phyloP scores from a whole-genome alignment of 2,797 vertebrate genomes.

The Chelon auratus region DNA sequence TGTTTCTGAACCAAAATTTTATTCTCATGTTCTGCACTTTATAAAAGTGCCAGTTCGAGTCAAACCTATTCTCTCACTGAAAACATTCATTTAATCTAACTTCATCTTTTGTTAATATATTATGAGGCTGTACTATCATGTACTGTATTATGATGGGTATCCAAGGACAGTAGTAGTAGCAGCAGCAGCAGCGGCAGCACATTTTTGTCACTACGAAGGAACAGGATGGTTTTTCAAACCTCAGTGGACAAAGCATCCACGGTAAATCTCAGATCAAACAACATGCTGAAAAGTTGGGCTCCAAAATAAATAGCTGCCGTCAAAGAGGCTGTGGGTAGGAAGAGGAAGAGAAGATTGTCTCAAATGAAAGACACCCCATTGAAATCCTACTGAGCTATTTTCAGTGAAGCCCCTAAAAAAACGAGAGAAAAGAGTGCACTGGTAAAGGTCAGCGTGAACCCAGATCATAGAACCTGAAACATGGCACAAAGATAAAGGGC shows the following conservation, averaged over 20 bases:
- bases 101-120: slow-evolving; percentile 10
- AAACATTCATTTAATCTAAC: slow-evolving; percentile 4
- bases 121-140: not conserved
- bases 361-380: slow-evolving; percentile 80
- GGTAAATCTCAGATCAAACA: slow-evolving; percentile 79
- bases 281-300: slow-evolving; percentile 73
- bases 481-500: slow-evolving; percentile 79
- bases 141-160: slow-evolving; percentile 4
- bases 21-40: not conserved
- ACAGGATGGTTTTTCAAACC: slow-evolving; percentile 43
- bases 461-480: slow-evolving; percentile 82
- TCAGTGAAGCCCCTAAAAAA: slow-evolving; percentile 62
- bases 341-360: slow-evolving; percentile 78
- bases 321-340: slow-evolving; percentile 68
- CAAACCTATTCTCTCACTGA: too few species aligned
- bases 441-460: slow-evolving; percentile 83
- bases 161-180: slow-evolving; percentile 13
- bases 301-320: slow-evolving; percentile 76
- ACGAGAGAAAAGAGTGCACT: slow-evolving; percentile 68
- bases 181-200: slow-evolving; percentile 16
- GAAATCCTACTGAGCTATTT: slow-evolving; percentile 82
- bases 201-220: slow-evolving; percentile 31
- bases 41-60: too few species aligned
- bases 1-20: too few species aligned
- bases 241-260: slow-evolving; percentile 63